Percentiles rank a stretch among this genome's conserved stretches.
Conservation (phyloP, 2,113 vertebrate species). For the Chloebia gouldiae region DNA sequence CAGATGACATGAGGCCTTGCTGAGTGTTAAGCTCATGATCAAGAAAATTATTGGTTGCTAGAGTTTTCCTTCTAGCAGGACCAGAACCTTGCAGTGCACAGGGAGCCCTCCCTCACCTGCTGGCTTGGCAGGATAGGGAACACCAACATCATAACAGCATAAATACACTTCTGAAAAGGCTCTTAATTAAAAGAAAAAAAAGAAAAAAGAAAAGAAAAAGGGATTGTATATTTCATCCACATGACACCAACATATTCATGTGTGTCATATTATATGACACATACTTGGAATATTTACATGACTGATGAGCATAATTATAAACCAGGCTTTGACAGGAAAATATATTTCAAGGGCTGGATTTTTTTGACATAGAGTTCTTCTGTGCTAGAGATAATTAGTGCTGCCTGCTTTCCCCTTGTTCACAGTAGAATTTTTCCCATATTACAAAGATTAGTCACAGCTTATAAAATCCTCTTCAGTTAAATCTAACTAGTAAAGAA, state of each 20-base stretch:
- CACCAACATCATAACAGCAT: neutral
- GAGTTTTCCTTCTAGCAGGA: neutral
- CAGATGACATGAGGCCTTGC: neutral
- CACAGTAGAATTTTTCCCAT: neutral
- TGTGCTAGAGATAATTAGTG: slow-evolving; percentile 9
- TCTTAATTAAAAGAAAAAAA: neutral
- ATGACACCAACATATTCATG: neutral
- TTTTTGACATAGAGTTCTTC: slow-evolving; percentile 6
- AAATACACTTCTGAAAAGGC: neutral
- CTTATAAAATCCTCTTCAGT: slow-evolving; percentile 10
- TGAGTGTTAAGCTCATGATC: neutral
- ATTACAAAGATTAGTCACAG: slow-evolving; percentile 33
- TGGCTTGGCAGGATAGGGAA: neutral
- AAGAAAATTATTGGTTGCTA: neutral
- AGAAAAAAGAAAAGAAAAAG: neutral
- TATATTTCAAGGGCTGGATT: neutral
- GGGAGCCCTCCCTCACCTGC: neutral
- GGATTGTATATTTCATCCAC: neutral
- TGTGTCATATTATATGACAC: neutral
- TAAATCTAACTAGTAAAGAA: slow-evolving; percentile 29
- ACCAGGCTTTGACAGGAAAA: neutral
- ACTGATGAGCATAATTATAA: neutral
- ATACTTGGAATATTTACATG: slow-evolving; percentile 20
- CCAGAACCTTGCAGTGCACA: neutral
- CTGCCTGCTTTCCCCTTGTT: slow-evolving; percentile 5